A percentile compares a stretch with the other conserved stretches of the same genome.
Evolutionary conservation across 2,888 invertebrate species (phyloP).

Genomic region (Parnassius orleans): DNA sequence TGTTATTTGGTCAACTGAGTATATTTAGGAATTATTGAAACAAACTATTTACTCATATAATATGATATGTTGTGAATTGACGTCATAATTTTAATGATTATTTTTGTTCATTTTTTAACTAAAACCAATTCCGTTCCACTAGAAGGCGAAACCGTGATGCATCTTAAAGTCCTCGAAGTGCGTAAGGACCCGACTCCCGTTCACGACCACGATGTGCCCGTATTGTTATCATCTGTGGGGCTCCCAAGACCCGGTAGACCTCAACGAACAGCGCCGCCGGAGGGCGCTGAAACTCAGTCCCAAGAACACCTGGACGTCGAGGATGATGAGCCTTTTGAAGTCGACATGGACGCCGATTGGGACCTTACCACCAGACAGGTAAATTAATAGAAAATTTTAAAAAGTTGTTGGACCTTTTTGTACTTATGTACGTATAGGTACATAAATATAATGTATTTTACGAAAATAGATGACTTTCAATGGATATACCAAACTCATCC

Average conservation of each 20-base stretch:
- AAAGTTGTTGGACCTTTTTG: too few relatives aligned
- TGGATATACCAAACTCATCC: too few relatives aligned
- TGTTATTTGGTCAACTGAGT: too few relatives aligned
- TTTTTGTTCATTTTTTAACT: too few relatives aligned
- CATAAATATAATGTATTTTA: too few relatives aligned
- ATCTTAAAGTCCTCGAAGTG: constrained; percentile 92
- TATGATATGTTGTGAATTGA: too few relatives aligned
- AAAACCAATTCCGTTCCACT: constrained; percentile 27
- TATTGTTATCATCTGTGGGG: constrained; percentile 83
- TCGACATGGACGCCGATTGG: constrained; percentile 86
- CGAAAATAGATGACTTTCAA: too few relatives aligned
- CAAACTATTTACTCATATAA: too few relatives aligned
- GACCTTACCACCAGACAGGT: constrained; percentile 97
- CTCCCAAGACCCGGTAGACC: constrained; percentile 66
- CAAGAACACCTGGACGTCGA: constrained; percentile 77
- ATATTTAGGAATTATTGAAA: too few relatives aligned
- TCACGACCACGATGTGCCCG: constrained; percentile 94
- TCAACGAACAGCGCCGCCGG: constrained; percentile 41
- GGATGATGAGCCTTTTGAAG: constrained; percentile 76
- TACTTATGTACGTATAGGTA: too few relatives aligned
- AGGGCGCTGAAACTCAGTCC: constrained; percentile 45
- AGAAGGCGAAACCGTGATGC: constrained; percentile 94
- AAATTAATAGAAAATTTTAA: neutral
- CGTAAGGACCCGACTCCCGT: constrained; percentile 91
- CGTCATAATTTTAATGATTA: too few relatives aligned